These are phyloP conservation scores for Himalopsyche phryganea DNA, from an alignment of 1,140 invertebrate genomes.

Conservation along the genomic window DNA sequence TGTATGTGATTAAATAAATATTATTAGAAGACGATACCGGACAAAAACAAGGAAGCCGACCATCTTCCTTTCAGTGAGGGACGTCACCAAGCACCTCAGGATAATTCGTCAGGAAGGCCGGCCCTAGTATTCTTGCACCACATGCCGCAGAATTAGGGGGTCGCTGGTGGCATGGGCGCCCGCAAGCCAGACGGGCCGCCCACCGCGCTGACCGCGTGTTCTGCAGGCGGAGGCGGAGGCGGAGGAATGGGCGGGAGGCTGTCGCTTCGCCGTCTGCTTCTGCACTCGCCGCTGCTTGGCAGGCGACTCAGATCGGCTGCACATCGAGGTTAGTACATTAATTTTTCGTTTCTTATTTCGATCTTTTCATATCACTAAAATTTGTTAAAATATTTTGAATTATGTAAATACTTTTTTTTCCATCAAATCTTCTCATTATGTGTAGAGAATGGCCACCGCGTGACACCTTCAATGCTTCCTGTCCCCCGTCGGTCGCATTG, in stretches of 20 bases:
- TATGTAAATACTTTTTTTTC: too few relatives aligned
- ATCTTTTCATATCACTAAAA: too few relatives aligned
- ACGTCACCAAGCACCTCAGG: too few relatives aligned
- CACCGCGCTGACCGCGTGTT: conserved; percentile 4
- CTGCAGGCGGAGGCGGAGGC: conserved; percentile 16
- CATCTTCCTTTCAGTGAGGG: too few relatives aligned
- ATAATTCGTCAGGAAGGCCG: not conserved
- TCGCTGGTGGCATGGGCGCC: conserved; percentile 3
- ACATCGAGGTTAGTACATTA: conserved; percentile 24
- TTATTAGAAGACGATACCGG: too few relatives aligned
- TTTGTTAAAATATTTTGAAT: too few relatives aligned
- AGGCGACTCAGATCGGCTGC: conserved; percentile 27
- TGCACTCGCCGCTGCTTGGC: conserved; percentile 30
- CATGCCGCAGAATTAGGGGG: not conserved
- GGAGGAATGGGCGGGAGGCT: conserved; percentile 22
- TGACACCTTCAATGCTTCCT: too few relatives aligned
- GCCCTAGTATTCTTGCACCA: not conserved
- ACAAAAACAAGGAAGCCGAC: too few relatives aligned
- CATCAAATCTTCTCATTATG: too few relatives aligned
- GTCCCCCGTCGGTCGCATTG: too few relatives aligned
- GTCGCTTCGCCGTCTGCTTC: conserved; percentile 26
- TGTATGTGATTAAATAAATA: too few relatives aligned
- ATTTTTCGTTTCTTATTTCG: not conserved
- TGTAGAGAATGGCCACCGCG: too few relatives aligned
- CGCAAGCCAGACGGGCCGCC: conserved; percentile 18